A percentile compares a stretch with the other conserved stretches of the same genome.
These are phyloP conservation scores for Hemibagrus wyckioides DNA, from an alignment of 2,113 vertebrate species.

Conservation along the genomic window DNA sequence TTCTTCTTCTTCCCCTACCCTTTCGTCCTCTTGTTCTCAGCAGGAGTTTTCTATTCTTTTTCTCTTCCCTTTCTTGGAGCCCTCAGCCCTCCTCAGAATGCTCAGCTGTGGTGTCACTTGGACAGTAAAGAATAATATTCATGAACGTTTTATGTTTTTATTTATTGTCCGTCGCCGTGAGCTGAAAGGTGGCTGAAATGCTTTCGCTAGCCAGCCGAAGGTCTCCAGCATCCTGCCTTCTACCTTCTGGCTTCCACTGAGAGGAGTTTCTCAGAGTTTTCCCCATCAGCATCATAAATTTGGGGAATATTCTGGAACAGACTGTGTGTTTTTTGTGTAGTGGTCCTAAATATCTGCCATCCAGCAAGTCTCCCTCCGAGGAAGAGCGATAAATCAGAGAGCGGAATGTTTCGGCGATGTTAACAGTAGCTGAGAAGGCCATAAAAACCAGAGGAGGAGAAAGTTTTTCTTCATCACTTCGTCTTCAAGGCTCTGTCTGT, in stretches of 20 bases:
- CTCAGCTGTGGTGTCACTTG: neutral
- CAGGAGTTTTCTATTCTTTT: neutral
- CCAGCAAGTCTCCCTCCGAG: slow-evolving; percentile 48
- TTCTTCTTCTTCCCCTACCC: neutral
- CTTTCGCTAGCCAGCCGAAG: neutral
- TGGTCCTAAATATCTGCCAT: slow-evolving; percentile 61
- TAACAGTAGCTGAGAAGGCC: slow-evolving; percentile 68
- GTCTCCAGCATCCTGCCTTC: slow-evolving; percentile 39
- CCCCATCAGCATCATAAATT: slow-evolving; percentile 61
- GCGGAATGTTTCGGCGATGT: slow-evolving; percentile 63
- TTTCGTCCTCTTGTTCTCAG: neutral
- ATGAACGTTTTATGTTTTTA: neutral
- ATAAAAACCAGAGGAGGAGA: slow-evolving; percentile 60
- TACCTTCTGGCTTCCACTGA: too few species aligned
- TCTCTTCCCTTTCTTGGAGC: neutral
- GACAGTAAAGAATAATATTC: neutral
- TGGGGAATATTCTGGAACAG: slow-evolving; percentile 64
- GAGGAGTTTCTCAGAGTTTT: slow-evolving; percentile 22
- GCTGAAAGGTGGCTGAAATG: slow-evolving; percentile 6
- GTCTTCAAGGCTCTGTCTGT: slow-evolving; percentile 9
- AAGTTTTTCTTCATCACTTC: slow-evolving; percentile 49
- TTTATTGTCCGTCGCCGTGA: neutral
- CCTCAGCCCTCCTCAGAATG: neutral
- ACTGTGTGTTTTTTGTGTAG: slow-evolving; percentile 51
- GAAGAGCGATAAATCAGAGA: slow-evolving; percentile 64